Evolutionary conservation across 2,888 invertebrate genomes (phyloP).

Genomic region (Tyria jacobaeae): DNA sequence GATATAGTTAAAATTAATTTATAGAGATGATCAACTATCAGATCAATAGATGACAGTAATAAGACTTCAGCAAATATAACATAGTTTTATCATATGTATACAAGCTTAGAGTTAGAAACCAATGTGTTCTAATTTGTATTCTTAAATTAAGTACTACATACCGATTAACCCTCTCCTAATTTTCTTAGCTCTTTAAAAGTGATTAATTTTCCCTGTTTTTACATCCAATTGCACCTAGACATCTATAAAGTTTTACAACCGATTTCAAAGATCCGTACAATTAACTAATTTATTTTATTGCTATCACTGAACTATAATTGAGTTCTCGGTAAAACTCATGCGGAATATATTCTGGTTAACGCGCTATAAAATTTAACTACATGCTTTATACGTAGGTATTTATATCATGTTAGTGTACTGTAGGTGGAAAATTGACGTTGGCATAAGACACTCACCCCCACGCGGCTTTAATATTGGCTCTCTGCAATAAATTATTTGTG

Average conservation of each 20-base stretch:
- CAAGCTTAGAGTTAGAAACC: too few relatives aligned
- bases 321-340: conserved; percentile 26
- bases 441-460: conserved; percentile 60
- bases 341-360: conserved; percentile 21
- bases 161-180: not conserved
- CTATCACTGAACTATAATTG: conserved; percentile 48
- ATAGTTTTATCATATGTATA: too few relatives aligned
- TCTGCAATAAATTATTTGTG: conserved; percentile 58
- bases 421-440: conserved; percentile 56
- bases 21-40: too few relatives aligned
- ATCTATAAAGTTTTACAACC: conserved; percentile 51
- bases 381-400: not conserved
- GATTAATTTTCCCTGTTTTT: conserved; percentile 22
- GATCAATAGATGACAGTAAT: too few relatives aligned
- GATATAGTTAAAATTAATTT: too few relatives aligned
- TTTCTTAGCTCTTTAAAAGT: not conserved
- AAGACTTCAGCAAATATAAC: too few relatives aligned
- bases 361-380: conserved; percentile 11
- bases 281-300: conserved; percentile 58
- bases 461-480: conserved; percentile 53
- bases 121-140: too few relatives aligned
- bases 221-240: conserved; percentile 29
- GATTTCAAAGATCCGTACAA: conserved; percentile 49
- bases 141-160: not conserved
- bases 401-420: conserved; percentile 26